Percentiles rank a stretch among this genome's conserved stretches.
phyloP scores from a whole-genome alignment of 2,888 invertebrate genomes.

The Rhagium mordax region DNA sequence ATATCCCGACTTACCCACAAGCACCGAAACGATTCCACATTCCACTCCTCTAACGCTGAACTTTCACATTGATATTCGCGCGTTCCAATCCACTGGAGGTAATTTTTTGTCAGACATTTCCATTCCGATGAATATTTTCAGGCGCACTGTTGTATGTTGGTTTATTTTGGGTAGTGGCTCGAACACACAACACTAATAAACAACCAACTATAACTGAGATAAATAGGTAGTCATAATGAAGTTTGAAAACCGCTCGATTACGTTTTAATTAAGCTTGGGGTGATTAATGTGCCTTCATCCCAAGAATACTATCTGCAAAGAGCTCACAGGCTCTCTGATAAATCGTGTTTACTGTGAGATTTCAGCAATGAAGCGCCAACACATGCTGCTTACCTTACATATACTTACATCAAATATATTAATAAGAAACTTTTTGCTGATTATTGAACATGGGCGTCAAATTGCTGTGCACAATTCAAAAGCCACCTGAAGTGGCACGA shows the following conservation, averaged over 20 bases:
- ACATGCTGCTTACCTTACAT: background rate
- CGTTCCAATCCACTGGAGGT: background rate
- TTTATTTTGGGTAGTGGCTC: conserved; percentile 10
- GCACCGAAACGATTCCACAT: no score
- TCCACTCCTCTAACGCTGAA: background rate
- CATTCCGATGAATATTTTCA: conserved; percentile 12
- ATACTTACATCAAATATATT: background rate
- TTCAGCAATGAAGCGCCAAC: conserved; percentile 1
- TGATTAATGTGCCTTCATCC: conserved; percentile 48
- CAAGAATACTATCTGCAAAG: conserved; percentile 42
- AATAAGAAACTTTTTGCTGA: no score
- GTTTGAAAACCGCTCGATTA: conserved; percentile 51
- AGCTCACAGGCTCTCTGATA: conserved; percentile 18
- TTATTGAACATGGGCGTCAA: no score
- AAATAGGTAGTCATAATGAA: conserved; percentile 48
- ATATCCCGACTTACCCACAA: no score
- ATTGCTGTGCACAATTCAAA: no score
- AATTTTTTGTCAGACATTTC: conserved; percentile 18
- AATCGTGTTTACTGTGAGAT: conserved; percentile 8
- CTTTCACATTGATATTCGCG: conserved; percentile 2
- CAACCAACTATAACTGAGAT: conserved; percentile 42
- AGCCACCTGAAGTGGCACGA: no score
- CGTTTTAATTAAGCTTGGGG: conserved; percentile 50
- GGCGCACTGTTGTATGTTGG: conserved; percentile 2
- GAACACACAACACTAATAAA: conserved; percentile 39